Conservation (phyloP, 2,888 invertebrate genomes). For the Julus scandinavius region DNA sequence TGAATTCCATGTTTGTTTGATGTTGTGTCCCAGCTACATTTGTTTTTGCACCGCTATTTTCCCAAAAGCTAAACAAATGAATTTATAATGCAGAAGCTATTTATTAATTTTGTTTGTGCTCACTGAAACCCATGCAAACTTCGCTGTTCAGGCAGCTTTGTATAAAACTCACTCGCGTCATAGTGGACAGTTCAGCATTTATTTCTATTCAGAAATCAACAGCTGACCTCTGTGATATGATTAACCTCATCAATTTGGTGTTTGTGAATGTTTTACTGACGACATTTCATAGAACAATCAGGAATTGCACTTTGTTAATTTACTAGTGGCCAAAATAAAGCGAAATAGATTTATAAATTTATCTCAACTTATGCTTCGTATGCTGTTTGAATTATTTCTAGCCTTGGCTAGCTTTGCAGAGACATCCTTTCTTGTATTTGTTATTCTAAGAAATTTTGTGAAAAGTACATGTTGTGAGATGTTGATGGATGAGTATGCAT, state of each 20-base stretch:
- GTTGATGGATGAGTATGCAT: background rate
- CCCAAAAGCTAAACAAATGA: background rate
- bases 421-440: background rate
- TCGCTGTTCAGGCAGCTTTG: background rate
- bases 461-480: background rate
- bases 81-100: background rate
- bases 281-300: background rate
- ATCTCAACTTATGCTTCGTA: background rate
- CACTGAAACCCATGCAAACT: background rate
- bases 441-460: background rate
- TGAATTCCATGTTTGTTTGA: background rate
- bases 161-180: background rate
- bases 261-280: background rate
- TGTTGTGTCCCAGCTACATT: background rate
- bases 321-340: conserved; percentile 2
- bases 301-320: background rate
- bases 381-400: background rate
- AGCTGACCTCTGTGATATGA: conserved; percentile 18
- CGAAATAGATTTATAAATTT: background rate
- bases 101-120: background rate
- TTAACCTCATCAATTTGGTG: background rate
- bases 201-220: background rate
- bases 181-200: background rate
- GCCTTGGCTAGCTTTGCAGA: background rate
- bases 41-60: background rate